These are phyloP conservation scores for Araneus ventricosus DNA, from an alignment of 1,140 invertebrate species.

Conservation along the genomic window DNA sequence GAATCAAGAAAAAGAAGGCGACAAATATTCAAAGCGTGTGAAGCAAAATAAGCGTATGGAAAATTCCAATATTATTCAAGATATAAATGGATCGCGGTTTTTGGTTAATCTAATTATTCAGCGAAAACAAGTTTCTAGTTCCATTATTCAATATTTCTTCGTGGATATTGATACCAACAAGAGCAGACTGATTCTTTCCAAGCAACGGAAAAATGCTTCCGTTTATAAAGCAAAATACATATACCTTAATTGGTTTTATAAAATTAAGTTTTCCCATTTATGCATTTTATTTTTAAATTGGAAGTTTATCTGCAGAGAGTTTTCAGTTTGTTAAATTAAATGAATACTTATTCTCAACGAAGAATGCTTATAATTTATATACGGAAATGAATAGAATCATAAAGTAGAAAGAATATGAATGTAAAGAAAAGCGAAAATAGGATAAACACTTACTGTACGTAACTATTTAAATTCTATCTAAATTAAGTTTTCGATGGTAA, in stretches of 20 bases:
- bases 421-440: no score
- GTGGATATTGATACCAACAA: background rate
- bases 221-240: background rate
- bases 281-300: background rate
- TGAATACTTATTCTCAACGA: no score
- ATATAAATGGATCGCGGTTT: background rate
- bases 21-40: background rate
- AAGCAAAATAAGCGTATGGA: background rate
- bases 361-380: no score
- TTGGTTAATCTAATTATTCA: constrained; percentile 18
- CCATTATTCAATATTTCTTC: background rate
- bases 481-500: no score
- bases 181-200: background rate
- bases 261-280: background rate
- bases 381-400: no score
- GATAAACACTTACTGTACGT: no score
- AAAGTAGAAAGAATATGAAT: no score
- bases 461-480: no score
- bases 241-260: background rate
- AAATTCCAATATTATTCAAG: background rate
- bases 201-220: background rate
- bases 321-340: no score
- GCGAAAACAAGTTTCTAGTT: background rate
- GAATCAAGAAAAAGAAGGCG: background rate
- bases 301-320: background rate